Conservation (phyloP, 2,888 invertebrate species). For the Eledone cirrhosa region DNA sequence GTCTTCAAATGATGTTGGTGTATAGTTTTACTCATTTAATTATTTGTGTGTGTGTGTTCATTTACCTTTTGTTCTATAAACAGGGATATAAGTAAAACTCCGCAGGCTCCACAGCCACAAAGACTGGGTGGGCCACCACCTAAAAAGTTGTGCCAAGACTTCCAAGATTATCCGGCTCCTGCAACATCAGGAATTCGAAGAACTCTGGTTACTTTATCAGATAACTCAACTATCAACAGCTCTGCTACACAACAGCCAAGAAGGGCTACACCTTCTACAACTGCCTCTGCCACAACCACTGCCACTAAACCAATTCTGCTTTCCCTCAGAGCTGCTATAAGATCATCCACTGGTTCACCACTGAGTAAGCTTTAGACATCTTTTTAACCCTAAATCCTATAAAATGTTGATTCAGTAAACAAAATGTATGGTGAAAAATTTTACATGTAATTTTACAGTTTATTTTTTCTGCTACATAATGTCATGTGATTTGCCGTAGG, state of each 20-base stretch:
- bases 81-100: conserved; percentile 19
- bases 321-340: conserved; percentile 17
- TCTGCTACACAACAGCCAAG: background rate
- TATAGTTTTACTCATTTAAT: no score
- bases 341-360: conserved; percentile 25
- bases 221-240: conserved; percentile 14
- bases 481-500: background rate
- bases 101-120: conserved; percentile 20
- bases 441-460: background rate
- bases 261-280: background rate
- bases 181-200: conserved; percentile 34
- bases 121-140: conserved; percentile 34
- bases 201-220: conserved; percentile 35
- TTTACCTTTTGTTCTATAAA: conserved; percentile 22
- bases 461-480: background rate
- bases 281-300: conserved; percentile 29
- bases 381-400: conserved; percentile 10
- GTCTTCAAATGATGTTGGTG: no score
- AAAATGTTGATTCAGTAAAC: no score
- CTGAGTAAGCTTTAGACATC: conserved; percentile 25
- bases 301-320: conserved; percentile 14
- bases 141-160: conserved; percentile 35
- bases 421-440: background rate
- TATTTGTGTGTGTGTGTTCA: no score
- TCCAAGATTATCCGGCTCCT: conserved; percentile 23